Percentiles rank a stretch among this genome's conserved stretches.
These are phyloP conservation scores for Tipula lateralis DNA, from an alignment of 2,888 invertebrate genomes.

Conservation along the genomic window DNA sequence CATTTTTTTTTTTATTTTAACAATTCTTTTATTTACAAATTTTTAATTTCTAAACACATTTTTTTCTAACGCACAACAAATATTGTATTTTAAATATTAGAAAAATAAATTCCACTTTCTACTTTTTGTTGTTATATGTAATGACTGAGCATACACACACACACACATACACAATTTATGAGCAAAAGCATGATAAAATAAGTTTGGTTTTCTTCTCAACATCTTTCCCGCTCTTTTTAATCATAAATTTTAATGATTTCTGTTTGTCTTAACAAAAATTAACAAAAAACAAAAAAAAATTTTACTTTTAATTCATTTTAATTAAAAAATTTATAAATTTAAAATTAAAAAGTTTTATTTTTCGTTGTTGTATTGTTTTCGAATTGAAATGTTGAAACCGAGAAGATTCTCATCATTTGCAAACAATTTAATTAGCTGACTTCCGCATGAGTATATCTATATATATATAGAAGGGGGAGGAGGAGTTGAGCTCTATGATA, in stretches of 20 bases:
- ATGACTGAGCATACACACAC: background rate
- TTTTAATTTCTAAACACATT: background rate
- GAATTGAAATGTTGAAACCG: background rate
- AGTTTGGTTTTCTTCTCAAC: background rate
- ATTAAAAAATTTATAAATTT: background rate
- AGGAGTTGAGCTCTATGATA: background rate
- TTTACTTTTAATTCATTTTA: background rate
- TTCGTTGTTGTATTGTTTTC: background rate
- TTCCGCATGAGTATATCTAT: too few relatives aligned
- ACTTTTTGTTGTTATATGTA: background rate
- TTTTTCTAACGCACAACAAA: background rate
- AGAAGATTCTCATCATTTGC: background rate
- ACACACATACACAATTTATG: background rate
- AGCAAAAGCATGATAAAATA: background rate
- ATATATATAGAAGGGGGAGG: too few relatives aligned
- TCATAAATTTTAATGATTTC: slow-evolving; percentile 9
- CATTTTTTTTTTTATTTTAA: background rate
- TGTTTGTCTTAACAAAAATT: background rate
- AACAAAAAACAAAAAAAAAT: background rate
- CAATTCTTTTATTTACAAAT: background rate
- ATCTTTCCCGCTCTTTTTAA: background rate
- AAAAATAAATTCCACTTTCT: background rate
- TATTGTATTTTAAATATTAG: background rate
- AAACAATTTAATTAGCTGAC: background rate
- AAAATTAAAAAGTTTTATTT: background rate